A percentile compares a stretch with the other conserved stretches of the same genome.
Evolutionary conservation across 2,797 vertebrate genomes (phyloP).

Genomic region (Pipistrellus pipistrellus): DNA sequence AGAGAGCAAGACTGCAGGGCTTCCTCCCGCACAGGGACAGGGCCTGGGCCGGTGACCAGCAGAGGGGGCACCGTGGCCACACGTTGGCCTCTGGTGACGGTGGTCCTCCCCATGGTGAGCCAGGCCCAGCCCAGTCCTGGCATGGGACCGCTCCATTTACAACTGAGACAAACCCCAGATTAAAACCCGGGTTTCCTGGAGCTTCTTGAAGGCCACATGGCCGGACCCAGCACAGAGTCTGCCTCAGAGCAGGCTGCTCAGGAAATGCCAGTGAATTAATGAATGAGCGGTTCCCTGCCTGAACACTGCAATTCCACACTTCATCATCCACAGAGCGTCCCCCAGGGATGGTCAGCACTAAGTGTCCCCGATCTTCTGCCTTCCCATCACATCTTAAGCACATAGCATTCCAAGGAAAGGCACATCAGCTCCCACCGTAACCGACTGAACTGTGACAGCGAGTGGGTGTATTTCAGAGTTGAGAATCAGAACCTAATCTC

Average conservation of each 20-base stretch:
- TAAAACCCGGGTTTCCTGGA: not conserved
- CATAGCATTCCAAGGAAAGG: not conserved
- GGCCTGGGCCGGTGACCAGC: not conserved
- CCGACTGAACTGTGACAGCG: not conserved
- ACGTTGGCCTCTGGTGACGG: too few species aligned
- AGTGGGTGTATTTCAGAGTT: not conserved
- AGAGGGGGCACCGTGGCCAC: too few species aligned
- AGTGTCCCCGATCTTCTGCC: not conserved
- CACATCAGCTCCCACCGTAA: not conserved
- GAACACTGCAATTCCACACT: too few species aligned
- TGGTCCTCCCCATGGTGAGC: not conserved
- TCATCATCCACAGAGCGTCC: not conserved
- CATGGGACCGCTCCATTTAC: not conserved
- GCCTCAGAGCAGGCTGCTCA: not conserved
- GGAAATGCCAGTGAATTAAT: not conserved
- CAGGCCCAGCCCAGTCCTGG: not conserved
- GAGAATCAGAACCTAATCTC: not conserved
- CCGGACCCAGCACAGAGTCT: not conserved
- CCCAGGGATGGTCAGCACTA: not conserved
- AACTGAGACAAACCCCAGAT: not conserved
- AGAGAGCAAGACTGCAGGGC: not conserved
- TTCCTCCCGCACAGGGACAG: not conserved
- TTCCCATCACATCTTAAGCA: slow-evolving; percentile 1
- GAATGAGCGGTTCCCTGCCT: not conserved
- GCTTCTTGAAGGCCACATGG: not conserved